Conservation (phyloP, 2,113 vertebrate genomes). For the Aplodontia rufa region DNA sequence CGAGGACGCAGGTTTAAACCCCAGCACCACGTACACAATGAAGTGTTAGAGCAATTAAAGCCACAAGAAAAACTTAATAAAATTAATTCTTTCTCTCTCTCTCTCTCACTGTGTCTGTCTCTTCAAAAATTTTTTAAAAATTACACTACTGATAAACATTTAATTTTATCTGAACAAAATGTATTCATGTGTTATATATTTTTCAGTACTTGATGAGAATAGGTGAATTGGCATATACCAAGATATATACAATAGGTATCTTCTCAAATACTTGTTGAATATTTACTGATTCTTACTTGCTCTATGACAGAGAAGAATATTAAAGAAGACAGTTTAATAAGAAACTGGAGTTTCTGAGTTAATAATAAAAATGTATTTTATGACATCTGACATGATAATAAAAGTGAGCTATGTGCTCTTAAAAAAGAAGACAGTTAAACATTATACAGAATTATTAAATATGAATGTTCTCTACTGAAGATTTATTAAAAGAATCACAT, state of each 20-base stretch:
- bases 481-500: slow-evolving; percentile 25
- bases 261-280: neutral
- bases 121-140: no score
- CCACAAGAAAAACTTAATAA: no score
- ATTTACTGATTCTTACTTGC: slow-evolving; percentile 22
- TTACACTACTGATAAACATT: slow-evolving; percentile 9
- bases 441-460: slow-evolving; percentile 44
- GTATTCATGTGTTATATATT: neutral
- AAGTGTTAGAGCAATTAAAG: no score
- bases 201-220: slow-evolving; percentile 1
- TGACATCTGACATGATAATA: slow-evolving; percentile 52
- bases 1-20: no score
- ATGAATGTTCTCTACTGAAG: neutral
- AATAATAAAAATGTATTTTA: slow-evolving; percentile 64
- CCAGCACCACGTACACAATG: no score
- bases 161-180: slow-evolving; percentile 42
- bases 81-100: no score
- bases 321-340: neutral
- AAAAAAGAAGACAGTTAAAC: slow-evolving; percentile 17
- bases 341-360: slow-evolving; percentile 45
- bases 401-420: slow-evolving; percentile 56
- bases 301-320: slow-evolving; percentile 25
- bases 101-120: no score
- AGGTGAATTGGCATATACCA: neutral
- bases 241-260: neutral